Base-by-base conservation (phyloP, 1,140 invertebrate genomes). In the Rhynchophorus ferrugineus region DNA sequence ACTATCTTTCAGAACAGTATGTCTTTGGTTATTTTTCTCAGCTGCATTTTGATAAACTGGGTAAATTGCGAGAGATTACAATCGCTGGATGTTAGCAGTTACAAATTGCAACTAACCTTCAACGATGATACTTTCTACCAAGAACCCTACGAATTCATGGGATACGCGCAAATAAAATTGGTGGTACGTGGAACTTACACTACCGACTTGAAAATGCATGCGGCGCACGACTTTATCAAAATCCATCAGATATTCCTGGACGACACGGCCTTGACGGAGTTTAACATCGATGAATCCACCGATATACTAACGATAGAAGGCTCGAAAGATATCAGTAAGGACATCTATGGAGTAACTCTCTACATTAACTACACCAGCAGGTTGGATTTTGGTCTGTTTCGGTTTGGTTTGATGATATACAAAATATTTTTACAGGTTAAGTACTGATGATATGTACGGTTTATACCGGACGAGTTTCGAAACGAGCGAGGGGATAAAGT, bases 381-480 rank as follows among this genome's bases (percentile, higher is more conserved):
- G 24, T 29, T 29, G 24, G 24, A n/a, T n/a, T n/a, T n/a, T n/a
- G n/a, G n/a, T n/a, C n/a, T n/a, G n/a, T n/a, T n/a, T n/a, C n/a
- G n/a, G n/a, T n/a, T n/a, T 29, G 24, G 24, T 29, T 29, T 29
- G 11, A 29, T 6, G 11, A 6, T 5, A 11, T 5, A 29, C 24
- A 29, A 29, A 29, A 29, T 29, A 29, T 29, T 6, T 51, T 35
- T 14, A 9, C 16, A 22, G 24, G 2, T 11, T 51, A 13, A 51
- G 41, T 21, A 43, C 35, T 9, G 42, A 47, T 9, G 51, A 55
- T 8, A 45, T 53, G 49, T 14, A 21, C 6, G 58, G 58, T 17
- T 49, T 60, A 18, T 58, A 55, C 44, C 38, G 37, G 33, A 52
- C 39, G 5, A 42, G 16, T 8, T 53, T 58, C 18, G 44, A 50